phyloP scores from a whole-genome alignment of 2,888 invertebrate genomes.

The Lycophotia porphyrea region DNA sequence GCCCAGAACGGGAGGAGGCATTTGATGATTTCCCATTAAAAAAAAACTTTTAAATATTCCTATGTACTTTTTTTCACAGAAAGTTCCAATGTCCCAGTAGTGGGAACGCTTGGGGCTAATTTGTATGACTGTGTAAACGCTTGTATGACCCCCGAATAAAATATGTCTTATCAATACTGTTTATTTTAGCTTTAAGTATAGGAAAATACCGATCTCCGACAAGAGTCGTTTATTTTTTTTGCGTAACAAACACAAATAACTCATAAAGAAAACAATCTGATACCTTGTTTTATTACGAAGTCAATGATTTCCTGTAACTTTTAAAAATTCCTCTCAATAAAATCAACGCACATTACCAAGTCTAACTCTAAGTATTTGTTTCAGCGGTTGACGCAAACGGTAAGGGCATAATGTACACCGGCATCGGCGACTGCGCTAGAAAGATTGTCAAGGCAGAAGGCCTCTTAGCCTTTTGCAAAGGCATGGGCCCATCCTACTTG shows the following conservation, averaged over 20 bases:
- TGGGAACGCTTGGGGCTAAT: neutral
- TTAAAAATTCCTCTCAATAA: neutral
- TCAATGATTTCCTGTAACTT: neutral
- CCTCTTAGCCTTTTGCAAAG: constrained; percentile 96
- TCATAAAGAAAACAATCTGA: neutral
- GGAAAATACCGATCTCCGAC: neutral
- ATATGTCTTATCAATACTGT: neutral
- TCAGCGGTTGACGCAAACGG: constrained; percentile 92
- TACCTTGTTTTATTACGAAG: neutral
- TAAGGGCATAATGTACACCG: constrained; percentile 92
- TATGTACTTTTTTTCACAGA: too few relatives aligned
- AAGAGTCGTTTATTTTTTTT: neutral
- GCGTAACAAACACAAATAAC: neutral
- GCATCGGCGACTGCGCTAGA: constrained; percentile 93
- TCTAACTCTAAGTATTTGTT: constrained; percentile 49
- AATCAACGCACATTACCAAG: neutral
- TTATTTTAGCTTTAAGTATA: neutral
- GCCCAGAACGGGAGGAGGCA: too few relatives aligned
- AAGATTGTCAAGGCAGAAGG: constrained; percentile 95
- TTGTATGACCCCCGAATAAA: neutral
- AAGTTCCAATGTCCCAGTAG: neutral
- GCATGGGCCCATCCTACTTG: constrained; percentile 96
- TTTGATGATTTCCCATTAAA: too few relatives aligned
- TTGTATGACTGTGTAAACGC: neutral
- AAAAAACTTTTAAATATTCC: too few relatives aligned